Evolutionary conservation across 2,113 vertebrate species (phyloP).

Genomic region (Anser cygnoides): DNA sequence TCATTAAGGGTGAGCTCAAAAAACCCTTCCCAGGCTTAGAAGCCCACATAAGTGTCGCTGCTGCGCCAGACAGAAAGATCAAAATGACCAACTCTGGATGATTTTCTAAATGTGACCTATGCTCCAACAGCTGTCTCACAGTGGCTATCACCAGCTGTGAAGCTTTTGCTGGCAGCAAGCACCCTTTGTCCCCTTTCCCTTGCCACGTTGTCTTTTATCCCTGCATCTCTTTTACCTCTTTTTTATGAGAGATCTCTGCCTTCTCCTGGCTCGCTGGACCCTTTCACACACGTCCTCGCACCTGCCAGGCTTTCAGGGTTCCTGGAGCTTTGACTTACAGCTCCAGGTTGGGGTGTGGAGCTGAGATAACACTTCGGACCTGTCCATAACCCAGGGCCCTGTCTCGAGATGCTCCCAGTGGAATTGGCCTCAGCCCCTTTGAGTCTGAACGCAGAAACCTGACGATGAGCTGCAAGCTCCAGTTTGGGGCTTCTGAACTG

Average conservation of each 20-base stretch:
- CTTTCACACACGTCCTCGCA: background rate
- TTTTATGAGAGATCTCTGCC: background rate
- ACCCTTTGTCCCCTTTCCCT: background rate
- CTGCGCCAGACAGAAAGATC: background rate
- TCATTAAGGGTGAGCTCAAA: background rate
- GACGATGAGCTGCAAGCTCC: background rate
- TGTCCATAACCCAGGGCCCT: background rate
- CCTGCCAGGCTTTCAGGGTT: background rate
- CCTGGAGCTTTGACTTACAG: background rate
- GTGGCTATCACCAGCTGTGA: background rate
- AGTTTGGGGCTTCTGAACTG: background rate
- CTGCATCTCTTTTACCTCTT: background rate
- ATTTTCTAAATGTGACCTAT: background rate
- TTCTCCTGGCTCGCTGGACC: background rate
- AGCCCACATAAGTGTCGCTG: accelerated
- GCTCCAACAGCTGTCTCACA: accelerated
- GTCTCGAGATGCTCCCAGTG: background rate
- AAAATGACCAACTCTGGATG: background rate
- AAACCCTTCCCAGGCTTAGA: background rate
- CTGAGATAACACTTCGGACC: background rate
- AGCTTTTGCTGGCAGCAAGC: background rate
- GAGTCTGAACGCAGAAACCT: background rate
- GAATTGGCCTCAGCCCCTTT: background rate
- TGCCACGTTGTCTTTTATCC: background rate
- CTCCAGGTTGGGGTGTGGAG: background rate